Percentiles rank a stretch among this genome's conserved stretches.
phyloP scores from a whole-genome alignment of 2,888 invertebrate species.

The Micoletzkya japonica region DNA sequence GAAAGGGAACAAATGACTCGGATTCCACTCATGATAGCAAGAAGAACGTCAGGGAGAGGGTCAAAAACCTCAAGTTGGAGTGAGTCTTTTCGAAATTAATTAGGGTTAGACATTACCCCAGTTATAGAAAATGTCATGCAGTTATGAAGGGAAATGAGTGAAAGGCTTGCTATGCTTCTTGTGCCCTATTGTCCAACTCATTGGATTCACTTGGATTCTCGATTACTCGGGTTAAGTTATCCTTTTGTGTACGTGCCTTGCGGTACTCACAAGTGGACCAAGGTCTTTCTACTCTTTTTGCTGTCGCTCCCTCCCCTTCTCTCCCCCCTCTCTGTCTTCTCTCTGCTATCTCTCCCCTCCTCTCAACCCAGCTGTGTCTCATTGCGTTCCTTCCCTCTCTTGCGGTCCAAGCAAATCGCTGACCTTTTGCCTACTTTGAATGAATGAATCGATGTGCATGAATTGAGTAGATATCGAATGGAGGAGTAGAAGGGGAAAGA shows the following conservation, averaged over 20 bases:
- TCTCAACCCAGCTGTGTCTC: neutral
- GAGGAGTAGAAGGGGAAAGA: neutral
- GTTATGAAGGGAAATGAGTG: neutral
- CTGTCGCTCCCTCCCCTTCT: neutral
- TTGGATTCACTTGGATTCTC: neutral
- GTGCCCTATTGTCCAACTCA: neutral
- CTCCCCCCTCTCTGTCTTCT: neutral
- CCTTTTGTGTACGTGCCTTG: no score
- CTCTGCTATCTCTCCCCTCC: constrained; percentile 1
- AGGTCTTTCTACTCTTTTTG: neutral
- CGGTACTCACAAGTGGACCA: no score
- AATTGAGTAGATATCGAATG: no score
- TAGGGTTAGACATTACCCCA: no score
- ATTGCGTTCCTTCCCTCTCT: neutral
- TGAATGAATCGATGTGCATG: no score
- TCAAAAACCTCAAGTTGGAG: constrained; percentile 4
- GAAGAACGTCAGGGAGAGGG: constrained; percentile 18
- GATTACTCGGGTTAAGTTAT: no score
- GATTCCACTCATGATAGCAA: constrained; percentile 21
- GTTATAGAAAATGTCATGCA: no score
- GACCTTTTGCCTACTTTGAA: no score
- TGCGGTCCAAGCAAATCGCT: no score
- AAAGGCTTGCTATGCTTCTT: neutral
- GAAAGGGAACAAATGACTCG: constrained; percentile 15
- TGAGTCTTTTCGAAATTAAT: no score